These are phyloP conservation scores for Odontocerum albicorne DNA, from an alignment of 2,888 invertebrate species.

Conservation along the genomic window DNA sequence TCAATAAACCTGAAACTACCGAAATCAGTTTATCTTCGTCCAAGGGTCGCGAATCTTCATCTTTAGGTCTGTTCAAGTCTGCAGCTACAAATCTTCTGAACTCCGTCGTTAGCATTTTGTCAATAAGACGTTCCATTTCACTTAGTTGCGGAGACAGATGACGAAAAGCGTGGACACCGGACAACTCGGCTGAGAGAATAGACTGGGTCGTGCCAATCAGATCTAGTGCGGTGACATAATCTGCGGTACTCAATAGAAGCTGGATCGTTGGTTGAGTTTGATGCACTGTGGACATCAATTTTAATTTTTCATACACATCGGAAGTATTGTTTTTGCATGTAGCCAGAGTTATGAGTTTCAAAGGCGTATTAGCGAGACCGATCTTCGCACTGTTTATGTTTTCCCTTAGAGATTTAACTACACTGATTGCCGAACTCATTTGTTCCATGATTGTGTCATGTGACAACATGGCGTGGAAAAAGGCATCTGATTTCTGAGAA, in stretches of 20 bases:
- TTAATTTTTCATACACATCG: constrained; percentile 72
- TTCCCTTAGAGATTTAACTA: constrained; percentile 71
- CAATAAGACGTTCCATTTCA: constrained; percentile 94
- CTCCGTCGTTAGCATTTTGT: constrained; percentile 95
- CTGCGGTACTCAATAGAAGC: constrained; percentile 88
- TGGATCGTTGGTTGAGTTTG: constrained; percentile 99
- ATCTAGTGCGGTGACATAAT: constrained; percentile 96
- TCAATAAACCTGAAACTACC: constrained; percentile 86
- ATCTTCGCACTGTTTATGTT: constrained; percentile 78
- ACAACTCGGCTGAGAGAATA: constrained; percentile 84
- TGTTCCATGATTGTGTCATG: constrained; percentile 97
- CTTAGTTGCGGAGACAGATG: constrained; percentile 93
- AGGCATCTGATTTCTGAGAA: constrained; percentile 93
- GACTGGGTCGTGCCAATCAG: constrained; percentile 96
- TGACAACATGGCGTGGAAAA: constrained; percentile 97
- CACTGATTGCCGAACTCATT: constrained; percentile 79
- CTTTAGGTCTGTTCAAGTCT: constrained; percentile 84
- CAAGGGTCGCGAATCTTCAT: constrained; percentile 59
- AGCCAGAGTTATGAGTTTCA: constrained; percentile 74
- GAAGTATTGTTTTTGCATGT: constrained; percentile 66
- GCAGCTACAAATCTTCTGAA: constrained; percentile 89
- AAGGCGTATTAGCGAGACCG: constrained; percentile 76
- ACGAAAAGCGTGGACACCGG: constrained; percentile 92
- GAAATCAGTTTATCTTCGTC: constrained; percentile 86
- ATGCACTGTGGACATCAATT: constrained; percentile 92